phyloP scores from a whole-genome alignment of 2,797 vertebrate genomes.

The Phalanger gymnotis region DNA sequence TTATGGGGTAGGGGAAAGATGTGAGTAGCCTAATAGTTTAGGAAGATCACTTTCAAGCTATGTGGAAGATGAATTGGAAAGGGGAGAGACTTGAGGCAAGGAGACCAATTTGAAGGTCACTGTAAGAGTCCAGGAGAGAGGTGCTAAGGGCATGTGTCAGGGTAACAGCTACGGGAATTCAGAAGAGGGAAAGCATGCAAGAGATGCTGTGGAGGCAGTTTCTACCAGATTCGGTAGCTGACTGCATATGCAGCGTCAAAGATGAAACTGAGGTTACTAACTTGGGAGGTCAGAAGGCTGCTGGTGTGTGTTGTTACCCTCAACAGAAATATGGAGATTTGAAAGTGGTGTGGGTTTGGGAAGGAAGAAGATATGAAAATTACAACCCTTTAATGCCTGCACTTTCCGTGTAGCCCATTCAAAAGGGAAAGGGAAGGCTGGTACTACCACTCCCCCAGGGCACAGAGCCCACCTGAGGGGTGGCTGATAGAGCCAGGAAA shows the following conservation, averaged over 20 bases:
- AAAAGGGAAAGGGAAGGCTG: neutral
- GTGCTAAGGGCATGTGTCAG: neutral
- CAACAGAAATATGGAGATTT: too few species aligned
- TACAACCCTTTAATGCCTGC: neutral
- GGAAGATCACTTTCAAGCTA: neutral
- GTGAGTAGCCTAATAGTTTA: neutral
- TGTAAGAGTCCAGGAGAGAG: neutral
- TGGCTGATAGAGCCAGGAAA: neutral
- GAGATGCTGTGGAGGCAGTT: neutral
- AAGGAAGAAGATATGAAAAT: neutral
- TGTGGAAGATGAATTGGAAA: neutral
- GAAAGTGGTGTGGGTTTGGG: neutral
- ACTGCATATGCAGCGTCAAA: neutral
- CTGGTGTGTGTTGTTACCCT: neutral
- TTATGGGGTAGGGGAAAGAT: neutral
- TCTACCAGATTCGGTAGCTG: neutral
- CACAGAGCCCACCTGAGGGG: neutral
- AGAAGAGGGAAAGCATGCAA: neutral
- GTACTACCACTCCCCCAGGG: too few species aligned
- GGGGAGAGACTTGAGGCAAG: neutral
- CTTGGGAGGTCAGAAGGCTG: neutral
- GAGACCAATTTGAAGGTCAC: neutral
- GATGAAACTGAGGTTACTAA: neutral
- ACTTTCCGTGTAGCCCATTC: neutral
- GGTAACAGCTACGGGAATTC: neutral